Conservation (phyloP, 2,888 invertebrate genomes). For the Drosophila ochracea region DNA sequence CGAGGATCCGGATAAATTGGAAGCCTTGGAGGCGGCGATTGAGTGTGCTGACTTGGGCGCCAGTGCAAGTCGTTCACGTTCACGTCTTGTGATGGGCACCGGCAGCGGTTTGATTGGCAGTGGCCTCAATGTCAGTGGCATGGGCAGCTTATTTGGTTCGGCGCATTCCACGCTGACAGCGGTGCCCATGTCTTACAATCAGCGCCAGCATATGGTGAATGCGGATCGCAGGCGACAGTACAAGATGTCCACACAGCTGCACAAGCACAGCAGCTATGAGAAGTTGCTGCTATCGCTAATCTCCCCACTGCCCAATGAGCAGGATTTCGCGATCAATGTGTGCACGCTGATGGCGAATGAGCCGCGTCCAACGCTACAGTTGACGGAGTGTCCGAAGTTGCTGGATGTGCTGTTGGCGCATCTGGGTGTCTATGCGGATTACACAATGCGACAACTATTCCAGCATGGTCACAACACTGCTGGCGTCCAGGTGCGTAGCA, state of each 20-base stretch:
- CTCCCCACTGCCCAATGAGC: constrained; percentile 99
- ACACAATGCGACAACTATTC: constrained; percentile 88
- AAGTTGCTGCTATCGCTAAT: constrained; percentile 95
- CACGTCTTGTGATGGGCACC: constrained; percentile 84
- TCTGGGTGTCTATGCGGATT: constrained; percentile 96
- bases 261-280: constrained; percentile 91
- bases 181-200: constrained; percentile 91
- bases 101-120: constrained; percentile 87
- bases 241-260: constrained; percentile 89
- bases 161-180: constrained; percentile 65
- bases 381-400: constrained; percentile 94
- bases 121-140: constrained; percentile 86
- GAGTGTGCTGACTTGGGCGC: constrained; percentile 86
- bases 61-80: constrained; percentile 91
- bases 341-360: constrained; percentile 98
- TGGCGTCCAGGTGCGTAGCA: constrained; percentile 86
- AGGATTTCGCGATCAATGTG: constrained; percentile 99
- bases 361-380: constrained; percentile 93
- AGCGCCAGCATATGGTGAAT: constrained; percentile 91
- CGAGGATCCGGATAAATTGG: constrained; percentile 92
- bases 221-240: constrained; percentile 88
- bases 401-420: constrained; percentile 96
- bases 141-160: constrained; percentile 78
- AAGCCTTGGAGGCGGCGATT: constrained; percentile 86
- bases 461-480: constrained; percentile 87